Evolutionary conservation across 2,888 invertebrate genomes (phyloP).

Genomic region (Mesochorus sp.): DNA sequence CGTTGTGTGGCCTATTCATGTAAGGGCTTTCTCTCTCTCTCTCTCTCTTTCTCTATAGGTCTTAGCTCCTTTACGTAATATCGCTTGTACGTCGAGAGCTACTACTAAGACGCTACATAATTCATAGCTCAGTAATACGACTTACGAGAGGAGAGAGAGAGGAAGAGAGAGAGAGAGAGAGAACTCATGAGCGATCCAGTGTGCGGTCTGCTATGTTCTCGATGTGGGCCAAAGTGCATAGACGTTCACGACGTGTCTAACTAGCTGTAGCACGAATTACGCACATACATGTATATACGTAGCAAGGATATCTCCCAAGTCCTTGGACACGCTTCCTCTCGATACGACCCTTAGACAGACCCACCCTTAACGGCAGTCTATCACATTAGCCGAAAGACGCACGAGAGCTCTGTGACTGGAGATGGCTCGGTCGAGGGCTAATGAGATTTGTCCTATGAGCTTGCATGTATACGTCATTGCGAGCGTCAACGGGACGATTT

Average conservation of each 20-base stretch:
- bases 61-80: constrained; percentile 18
- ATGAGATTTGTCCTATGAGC: constrained; percentile 73
- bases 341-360: constrained; percentile 53
- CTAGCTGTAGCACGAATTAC: constrained; percentile 18
- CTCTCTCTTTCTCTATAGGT: neutral
- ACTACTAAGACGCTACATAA: constrained; percentile 75
- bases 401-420: constrained; percentile 38
- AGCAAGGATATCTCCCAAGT: constrained; percentile 45
- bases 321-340: constrained; percentile 57
- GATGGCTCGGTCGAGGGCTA: constrained; percentile 60
- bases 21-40: constrained; percentile 16
- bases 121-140: constrained; percentile 80
- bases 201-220: constrained; percentile 37
- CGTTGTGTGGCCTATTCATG: constrained; percentile 28
- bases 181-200: constrained; percentile 49
- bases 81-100: constrained; percentile 60
- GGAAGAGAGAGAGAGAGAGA: neutral
- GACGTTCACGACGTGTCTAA: constrained; percentile 40
- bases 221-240: constrained; percentile 40
- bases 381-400: constrained; percentile 76
- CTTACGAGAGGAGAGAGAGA: constrained; percentile 66
- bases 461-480: constrained; percentile 66
- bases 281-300: constrained; percentile 11
- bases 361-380: constrained; percentile 76
- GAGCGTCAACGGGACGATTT: constrained; percentile 70